Percentiles rank a stretch among this genome's conserved stretches.
Evolutionary conservation across 1,140 invertebrate genomes (phyloP).

Genomic region (Brachionus angularis): DNA sequence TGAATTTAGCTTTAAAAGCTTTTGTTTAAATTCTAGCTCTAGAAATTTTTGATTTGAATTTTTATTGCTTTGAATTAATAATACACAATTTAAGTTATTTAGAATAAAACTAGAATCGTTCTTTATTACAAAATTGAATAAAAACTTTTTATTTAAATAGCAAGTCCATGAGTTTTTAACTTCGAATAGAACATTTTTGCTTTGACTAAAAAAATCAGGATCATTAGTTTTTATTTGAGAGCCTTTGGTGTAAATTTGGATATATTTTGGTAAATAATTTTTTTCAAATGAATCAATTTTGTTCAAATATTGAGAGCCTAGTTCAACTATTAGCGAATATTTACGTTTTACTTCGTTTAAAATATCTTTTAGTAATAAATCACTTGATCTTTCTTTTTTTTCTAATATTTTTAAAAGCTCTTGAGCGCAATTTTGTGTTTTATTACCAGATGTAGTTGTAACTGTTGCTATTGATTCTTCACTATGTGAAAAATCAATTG

Average conservation of each 20-base stretch:
- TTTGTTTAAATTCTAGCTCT: background rate
- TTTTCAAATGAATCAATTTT: background rate
- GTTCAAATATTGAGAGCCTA: background rate
- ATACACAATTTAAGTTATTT: background rate
- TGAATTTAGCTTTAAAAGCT: no score
- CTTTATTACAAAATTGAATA: background rate
- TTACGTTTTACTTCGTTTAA: background rate
- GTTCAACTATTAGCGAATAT: background rate
- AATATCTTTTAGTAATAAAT: background rate
- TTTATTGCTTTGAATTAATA: background rate
- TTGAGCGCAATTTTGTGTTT: background rate
- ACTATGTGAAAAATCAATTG: constrained; percentile 20
- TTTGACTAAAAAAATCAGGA: background rate
- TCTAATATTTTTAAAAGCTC: background rate
- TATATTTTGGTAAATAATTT: background rate
- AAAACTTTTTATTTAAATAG: background rate
- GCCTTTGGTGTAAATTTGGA: background rate
- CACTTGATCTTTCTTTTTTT: background rate
- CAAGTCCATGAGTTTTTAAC: background rate
- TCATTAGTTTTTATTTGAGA: background rate
- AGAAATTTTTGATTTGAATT: background rate
- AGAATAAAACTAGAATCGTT: background rate
- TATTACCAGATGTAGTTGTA: background rate
- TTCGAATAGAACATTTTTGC: background rate
- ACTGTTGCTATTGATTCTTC: no score